A percentile compares a stretch with the other conserved stretches of the same genome.
Conservation (phyloP, 2,888 invertebrate species). For the Protophormia terraenovae region DNA sequence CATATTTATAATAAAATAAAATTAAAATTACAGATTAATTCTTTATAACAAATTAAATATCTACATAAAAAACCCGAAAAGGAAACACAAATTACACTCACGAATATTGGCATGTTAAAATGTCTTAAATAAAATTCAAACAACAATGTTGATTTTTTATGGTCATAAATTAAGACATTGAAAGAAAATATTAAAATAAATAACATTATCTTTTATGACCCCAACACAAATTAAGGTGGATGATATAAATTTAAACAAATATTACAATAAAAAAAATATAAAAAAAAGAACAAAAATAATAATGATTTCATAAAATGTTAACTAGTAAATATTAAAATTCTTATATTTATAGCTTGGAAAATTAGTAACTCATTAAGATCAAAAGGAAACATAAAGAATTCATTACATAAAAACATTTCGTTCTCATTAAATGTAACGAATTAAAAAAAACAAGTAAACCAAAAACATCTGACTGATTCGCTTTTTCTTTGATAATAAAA, state of each 20-base stretch:
- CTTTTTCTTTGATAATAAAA: background rate
- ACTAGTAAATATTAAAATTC: background rate
- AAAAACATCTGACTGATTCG: background rate
- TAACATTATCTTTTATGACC: constrained; percentile 26
- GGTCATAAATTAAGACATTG: constrained; percentile 44
- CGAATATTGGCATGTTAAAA: constrained; percentile 6
- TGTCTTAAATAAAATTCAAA: constrained; percentile 34
- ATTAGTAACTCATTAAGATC: constrained; percentile 47
- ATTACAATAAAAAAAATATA: background rate
- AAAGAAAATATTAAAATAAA: constrained; percentile 38
- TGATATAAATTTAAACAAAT: background rate
- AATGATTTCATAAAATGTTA: constrained; percentile 15
- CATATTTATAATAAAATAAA: no score
- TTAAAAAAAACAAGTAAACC: background rate
- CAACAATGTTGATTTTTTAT: constrained; percentile 59
- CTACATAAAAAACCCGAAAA: background rate
- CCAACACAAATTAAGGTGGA: background rate
- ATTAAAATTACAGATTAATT: background rate
- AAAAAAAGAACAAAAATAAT: background rate
- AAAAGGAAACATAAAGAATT: constrained; percentile 14
- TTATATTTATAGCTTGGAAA: constrained; percentile 34
- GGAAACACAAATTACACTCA: background rate
- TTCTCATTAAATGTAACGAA: background rate
- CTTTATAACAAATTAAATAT: background rate
- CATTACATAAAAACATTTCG: constrained; percentile 19